Base-by-base conservation (phyloP, 2,888 invertebrate species). In the Magallana nippona region DNA sequence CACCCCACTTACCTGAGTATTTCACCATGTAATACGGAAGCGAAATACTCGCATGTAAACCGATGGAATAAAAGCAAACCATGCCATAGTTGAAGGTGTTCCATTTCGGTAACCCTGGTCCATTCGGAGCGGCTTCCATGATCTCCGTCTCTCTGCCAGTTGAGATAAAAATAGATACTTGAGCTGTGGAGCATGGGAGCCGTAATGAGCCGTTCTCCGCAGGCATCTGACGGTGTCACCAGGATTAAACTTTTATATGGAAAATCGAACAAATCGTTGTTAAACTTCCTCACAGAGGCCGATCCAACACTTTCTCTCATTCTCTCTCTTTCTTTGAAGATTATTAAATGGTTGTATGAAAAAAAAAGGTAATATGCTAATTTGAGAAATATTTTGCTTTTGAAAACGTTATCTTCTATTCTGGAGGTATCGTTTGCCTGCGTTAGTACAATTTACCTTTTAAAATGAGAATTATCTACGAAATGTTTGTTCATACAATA, bases 1-100 rank as follows among this genome's bases (percentile, higher is more conserved):
- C 13, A 3, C 5, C 15, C 15, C 2, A 71, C 71, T 79, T 89
- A 93, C 93, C 92, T 87, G 93, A 90, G 83, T 92, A 91, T 83
- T 87, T 89, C 81, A 90, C 89, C 10, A 92, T 88, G 86, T 89
- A 92, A 83, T 90, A 92, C 2, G 93, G 93, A 56, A 93, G 91
- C 58, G 90, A 92, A 55, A 91, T 91, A 55, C 92, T 88, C 15
- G 92, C 92, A 81, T 90, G 89, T 79, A 91, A 89, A 1, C 92
- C 92, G n/a, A 90, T 89, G 8, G 92, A 89, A 86, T 91, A 92
- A 55, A 89, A 86, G 71, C 91, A 91, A 62, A 93, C 82, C 17
- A 92, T 87, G 10, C 89, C 89, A 62, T 91, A 90, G 89, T 93
- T 92, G 22, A 92, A 86, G 58, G 92, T 87, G 84, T 91, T 92